Percentiles rank a stretch among this genome's conserved stretches.
phyloP scores from a whole-genome alignment of 2,888 invertebrate genomes.

The Chironomus riparius region DNA sequence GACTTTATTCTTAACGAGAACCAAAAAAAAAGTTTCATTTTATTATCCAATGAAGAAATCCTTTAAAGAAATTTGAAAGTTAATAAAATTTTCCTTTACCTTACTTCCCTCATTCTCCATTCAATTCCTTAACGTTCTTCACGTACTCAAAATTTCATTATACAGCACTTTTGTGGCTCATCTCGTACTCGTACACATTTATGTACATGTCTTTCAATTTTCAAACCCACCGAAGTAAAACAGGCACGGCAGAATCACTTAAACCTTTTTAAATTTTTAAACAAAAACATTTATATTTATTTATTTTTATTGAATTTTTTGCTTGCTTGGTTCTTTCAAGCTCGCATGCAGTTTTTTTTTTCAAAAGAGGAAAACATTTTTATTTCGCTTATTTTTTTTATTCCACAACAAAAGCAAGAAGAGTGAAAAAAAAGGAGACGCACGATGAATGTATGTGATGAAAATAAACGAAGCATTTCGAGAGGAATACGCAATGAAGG shows the following conservation, averaged over 20 bases:
- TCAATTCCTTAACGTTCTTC: slow-evolving; percentile 14
- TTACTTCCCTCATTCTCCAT: background rate
- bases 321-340: background rate
- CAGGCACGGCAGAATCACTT: slow-evolving; percentile 18
- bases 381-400: background rate
- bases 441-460: background rate
- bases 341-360: background rate
- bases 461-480: background rate
- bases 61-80: slow-evolving; percentile 9
- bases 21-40: too few species aligned
- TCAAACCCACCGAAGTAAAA: background rate
- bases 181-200: background rate
- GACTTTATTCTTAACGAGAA: too few species aligned
- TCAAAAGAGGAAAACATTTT: background rate
- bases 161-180: slow-evolving; percentile 26
- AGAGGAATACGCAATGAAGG: background rate
- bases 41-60: too few species aligned
- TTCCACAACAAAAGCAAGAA: background rate
- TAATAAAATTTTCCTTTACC: slow-evolving; percentile 10
- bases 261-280: slow-evolving; percentile 27
- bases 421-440: background rate
- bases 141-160: slow-evolving; percentile 27
- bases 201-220: background rate
- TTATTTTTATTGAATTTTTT: slow-evolving; percentile 26
- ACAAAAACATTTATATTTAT: slow-evolving; percentile 27